These are phyloP conservation scores for Andrena chrysosceles DNA, from an alignment of 2,888 invertebrate species.

Conservation along the genomic window DNA sequence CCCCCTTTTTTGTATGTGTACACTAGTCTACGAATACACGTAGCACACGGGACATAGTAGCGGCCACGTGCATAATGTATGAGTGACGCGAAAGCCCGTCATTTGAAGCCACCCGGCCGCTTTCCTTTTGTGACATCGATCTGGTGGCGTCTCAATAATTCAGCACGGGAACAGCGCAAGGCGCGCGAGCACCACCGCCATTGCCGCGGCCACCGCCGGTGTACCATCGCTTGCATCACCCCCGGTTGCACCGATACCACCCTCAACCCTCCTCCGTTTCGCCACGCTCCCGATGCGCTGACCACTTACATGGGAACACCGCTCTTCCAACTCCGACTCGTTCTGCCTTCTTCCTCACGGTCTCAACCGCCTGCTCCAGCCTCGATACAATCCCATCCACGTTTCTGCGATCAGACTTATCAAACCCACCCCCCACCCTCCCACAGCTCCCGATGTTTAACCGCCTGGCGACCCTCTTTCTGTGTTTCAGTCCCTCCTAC, in stretches of 20 bases:
- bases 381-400: constrained; percentile 14
- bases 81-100: constrained; percentile 83
- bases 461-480: constrained; percentile 46
- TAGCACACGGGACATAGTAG: constrained; percentile 76
- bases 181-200: constrained; percentile 69
- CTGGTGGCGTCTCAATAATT: constrained; percentile 84
- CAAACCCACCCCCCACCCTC: constrained; percentile 28
- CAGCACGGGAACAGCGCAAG: constrained; percentile 83
- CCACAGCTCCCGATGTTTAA: constrained; percentile 35
- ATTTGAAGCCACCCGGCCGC: constrained; percentile 82
- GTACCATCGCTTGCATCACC: constrained; percentile 54
- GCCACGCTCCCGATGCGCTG: constrained; percentile 33
- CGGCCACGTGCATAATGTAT: constrained; percentile 82
- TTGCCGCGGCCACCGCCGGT: constrained; percentile 45
- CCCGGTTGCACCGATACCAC: constrained; percentile 28
- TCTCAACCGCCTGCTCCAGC: background rate
- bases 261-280: constrained; percentile 34
- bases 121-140: constrained; percentile 85
- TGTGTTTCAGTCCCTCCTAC: constrained; percentile 37
- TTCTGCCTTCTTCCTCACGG: background rate
- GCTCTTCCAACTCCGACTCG: background rate
- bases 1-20: constrained; percentile 60
- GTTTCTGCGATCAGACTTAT: constrained; percentile 43
- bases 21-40: constrained; percentile 74
- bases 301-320: constrained; percentile 12